Conservation (phyloP, 2,797 vertebrate species). For the Poeciliopsis infans region DNA sequence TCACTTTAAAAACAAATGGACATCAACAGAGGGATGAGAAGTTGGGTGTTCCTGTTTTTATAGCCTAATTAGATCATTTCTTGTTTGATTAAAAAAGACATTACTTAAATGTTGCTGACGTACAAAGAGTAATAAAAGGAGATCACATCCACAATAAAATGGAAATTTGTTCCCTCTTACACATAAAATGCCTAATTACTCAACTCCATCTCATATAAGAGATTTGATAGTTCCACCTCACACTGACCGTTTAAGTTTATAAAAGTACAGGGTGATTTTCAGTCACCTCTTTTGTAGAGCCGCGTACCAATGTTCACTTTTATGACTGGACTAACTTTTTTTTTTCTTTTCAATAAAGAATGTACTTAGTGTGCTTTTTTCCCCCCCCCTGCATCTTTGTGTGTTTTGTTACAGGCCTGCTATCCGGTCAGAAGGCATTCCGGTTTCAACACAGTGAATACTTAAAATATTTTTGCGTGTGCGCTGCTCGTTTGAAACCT, state of each 20-base stretch:
- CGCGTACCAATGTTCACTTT: neutral
- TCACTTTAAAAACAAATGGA: neutral
- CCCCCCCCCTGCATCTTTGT: neutral
- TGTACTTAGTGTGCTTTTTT: neutral
- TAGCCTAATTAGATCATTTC: neutral
- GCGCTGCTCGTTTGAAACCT: constrained; percentile 42
- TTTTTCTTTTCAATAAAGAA: neutral
- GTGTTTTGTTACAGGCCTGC: neutral
- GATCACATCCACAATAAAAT: neutral
- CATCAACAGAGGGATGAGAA: neutral
- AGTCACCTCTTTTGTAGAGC: neutral
- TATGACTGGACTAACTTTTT: neutral
- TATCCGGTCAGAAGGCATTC: constrained; percentile 35
- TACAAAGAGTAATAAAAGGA: neutral
- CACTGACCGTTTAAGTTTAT: neutral
- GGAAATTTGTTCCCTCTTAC: neutral
- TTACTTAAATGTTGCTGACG: neutral
- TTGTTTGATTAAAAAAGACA: neutral
- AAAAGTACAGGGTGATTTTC: neutral
- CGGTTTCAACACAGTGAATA: constrained; percentile 8
- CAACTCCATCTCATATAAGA: neutral
- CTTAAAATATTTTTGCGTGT: constrained; percentile 56
- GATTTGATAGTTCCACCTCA: neutral
- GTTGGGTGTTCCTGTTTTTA: neutral
- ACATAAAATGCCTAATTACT: neutral